Evolutionary conservation across 2,888 invertebrate genomes (phyloP).

Genomic region (Diadegma fenestrale): DNA sequence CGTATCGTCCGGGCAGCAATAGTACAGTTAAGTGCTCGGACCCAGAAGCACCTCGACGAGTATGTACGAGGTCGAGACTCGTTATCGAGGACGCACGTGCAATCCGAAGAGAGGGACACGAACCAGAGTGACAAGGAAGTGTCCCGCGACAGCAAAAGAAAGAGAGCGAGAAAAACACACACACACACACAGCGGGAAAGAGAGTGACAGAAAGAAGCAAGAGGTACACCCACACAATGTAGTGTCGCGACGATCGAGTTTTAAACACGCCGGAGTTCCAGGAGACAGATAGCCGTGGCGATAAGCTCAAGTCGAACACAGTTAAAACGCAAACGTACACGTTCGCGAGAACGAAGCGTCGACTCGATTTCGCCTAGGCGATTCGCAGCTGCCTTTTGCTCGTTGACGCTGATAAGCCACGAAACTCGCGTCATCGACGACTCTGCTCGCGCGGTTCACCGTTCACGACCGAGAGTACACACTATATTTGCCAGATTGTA

Average conservation of each 20-base stretch:
- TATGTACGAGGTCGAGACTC: conserved; percentile 67
- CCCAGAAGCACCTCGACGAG: conserved; percentile 59
- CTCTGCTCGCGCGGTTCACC: conserved; percentile 48
- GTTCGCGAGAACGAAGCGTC: conserved; percentile 47
- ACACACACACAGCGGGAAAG: no score
- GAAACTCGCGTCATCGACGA: conserved; percentile 74
- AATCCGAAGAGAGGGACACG: conserved; percentile 53
- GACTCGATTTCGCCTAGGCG: conserved; percentile 67
- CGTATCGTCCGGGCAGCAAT: conserved; percentile 21
- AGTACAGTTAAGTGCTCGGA: conserved; percentile 50
- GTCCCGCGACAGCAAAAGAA: conserved; percentile 16
- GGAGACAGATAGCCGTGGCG: conserved; percentile 74
- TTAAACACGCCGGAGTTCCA: conserved; percentile 70
- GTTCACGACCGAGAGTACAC: conserved; percentile 61
- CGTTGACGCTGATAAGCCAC: conserved; percentile 77
- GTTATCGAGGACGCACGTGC: conserved; percentile 76
- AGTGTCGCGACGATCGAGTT: conserved; percentile 49
- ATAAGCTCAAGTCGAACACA: conserved; percentile 64
- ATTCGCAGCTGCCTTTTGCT: conserved; percentile 62
- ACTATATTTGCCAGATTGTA: conserved; percentile 66
- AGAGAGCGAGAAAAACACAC: conserved; percentile 18
- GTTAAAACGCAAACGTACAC: conserved; percentile 41
- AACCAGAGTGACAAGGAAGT: conserved; percentile 49
- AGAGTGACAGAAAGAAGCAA: conserved; percentile 4
- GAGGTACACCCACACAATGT: conserved; percentile 51